These are phyloP conservation scores for Rhodinocichla rosea DNA, from an alignment of 2,113 vertebrate species.

Conservation along the genomic window DNA sequence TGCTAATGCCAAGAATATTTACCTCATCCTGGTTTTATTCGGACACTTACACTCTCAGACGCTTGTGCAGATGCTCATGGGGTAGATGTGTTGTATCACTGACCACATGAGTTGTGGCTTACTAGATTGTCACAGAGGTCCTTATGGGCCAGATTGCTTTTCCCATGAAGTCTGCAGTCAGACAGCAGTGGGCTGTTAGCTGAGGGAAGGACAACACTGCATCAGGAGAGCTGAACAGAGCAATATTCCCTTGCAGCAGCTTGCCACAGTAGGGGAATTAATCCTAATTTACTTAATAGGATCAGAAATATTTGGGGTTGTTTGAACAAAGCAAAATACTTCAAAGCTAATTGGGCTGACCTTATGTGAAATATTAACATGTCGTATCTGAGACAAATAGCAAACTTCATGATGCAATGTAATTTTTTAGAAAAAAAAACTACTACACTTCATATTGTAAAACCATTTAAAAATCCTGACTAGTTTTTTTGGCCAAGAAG, in stretches of 20 bases:
- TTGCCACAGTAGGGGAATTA: not conserved
- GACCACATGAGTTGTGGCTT: not conserved
- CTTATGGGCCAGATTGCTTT: not conserved
- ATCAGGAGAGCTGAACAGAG: not conserved
- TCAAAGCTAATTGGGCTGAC: not conserved
- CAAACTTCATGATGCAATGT: not conserved
- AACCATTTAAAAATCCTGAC: not conserved
- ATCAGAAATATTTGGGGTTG: not conserved
- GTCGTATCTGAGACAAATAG: not conserved
- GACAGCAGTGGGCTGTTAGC: not conserved
- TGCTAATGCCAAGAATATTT: not conserved
- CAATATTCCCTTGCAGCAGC: not conserved
- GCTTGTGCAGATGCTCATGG: not conserved
- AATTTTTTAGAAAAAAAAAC: not conserved
- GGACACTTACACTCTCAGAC: not conserved
- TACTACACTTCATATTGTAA: not conserved
- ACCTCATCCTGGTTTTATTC: not conserved
- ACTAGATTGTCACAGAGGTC: not conserved
- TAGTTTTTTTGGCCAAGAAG: not conserved
- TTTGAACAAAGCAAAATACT: not conserved
- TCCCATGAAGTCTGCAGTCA: not conserved
- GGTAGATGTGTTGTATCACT: not conserved
- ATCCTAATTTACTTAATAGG: not conserved
- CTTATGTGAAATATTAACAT: not conserved
- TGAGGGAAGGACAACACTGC: rapidly evolving